A percentile compares a stretch with the other conserved stretches of the same genome.
Evolutionary conservation across 2,888 invertebrate species (phyloP).

Genomic region (Dryocosmus kuriphilus): DNA sequence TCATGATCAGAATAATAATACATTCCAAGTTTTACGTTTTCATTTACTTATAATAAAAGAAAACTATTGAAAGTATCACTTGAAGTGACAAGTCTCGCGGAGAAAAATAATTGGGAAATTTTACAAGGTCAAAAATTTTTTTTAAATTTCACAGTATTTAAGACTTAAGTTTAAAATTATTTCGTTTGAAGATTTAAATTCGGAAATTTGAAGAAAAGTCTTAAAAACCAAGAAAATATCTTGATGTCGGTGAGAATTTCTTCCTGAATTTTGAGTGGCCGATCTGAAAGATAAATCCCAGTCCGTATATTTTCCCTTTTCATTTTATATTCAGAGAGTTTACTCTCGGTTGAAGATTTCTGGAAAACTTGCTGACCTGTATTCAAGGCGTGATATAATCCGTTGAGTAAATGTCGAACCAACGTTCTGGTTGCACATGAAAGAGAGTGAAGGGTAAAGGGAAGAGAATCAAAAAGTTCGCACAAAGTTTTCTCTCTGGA

Average conservation of each 20-base stretch:
- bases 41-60: no score
- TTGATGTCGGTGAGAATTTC: background rate
- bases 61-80: no score
- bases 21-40: background rate
- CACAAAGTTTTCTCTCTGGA: conserved; percentile 13
- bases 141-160: no score
- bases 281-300: background rate
- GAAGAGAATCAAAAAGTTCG: conserved; percentile 37
- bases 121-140: no score
- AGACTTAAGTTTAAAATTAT: no score
- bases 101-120: no score
- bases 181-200: no score
- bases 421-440: conserved; percentile 23
- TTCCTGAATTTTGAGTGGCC: background rate
- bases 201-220: no score
- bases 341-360: background rate
- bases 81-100: no score
- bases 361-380: conserved; percentile 25
- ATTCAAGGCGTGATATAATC: conserved; percentile 33
- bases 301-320: background rate
- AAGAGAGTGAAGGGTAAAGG: conserved; percentile 33
- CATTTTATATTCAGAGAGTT: background rate
- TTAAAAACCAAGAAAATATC: no score
- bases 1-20: background rate
- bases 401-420: conserved; percentile 44